Conservation (phyloP, 2,113 vertebrate species). For the Vimba vimba region DNA sequence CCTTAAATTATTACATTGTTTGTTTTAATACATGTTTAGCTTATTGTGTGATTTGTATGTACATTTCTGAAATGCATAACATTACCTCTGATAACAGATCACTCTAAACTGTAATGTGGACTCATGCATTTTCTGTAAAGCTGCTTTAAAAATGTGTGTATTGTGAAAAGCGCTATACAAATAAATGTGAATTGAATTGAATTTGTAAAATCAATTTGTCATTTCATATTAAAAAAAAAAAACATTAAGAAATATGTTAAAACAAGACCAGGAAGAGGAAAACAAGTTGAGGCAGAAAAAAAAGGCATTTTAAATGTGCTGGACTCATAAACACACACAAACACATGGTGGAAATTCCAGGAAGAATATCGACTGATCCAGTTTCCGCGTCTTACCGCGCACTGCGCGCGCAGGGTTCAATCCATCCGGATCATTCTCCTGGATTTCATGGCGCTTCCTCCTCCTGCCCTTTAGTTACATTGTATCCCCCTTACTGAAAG, state of each 20-base stretch:
- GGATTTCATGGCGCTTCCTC: conserved; percentile 70
- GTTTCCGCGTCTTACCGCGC: conserved; percentile 66
- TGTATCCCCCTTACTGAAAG: conserved; percentile 73
- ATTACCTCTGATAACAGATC: no score
- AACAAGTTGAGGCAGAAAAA: neutral
- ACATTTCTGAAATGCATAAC: no score
- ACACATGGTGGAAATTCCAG: neutral
- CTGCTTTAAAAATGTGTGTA: no score
- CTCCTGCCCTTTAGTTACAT: conserved; percentile 75
- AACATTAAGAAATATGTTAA: neutral
- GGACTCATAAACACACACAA: neutral
- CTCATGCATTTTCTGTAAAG: no score
- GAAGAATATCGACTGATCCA: conserved; percentile 41
- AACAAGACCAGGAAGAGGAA: neutral
- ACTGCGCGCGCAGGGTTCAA: conserved; percentile 58
- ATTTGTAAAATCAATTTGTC: neutral
- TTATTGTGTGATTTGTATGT: no score
- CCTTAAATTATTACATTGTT: no score
- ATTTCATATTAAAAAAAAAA: neutral
- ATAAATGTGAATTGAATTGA: neutral
- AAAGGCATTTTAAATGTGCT: neutral
- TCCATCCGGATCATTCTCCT: conserved; percentile 67
- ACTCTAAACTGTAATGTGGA: no score
- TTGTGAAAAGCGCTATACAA: no score
- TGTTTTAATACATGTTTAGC: no score